These are phyloP conservation scores for Drosophila gunungcola DNA, from an alignment of 1,140 invertebrate species.

Conservation along the genomic window DNA sequence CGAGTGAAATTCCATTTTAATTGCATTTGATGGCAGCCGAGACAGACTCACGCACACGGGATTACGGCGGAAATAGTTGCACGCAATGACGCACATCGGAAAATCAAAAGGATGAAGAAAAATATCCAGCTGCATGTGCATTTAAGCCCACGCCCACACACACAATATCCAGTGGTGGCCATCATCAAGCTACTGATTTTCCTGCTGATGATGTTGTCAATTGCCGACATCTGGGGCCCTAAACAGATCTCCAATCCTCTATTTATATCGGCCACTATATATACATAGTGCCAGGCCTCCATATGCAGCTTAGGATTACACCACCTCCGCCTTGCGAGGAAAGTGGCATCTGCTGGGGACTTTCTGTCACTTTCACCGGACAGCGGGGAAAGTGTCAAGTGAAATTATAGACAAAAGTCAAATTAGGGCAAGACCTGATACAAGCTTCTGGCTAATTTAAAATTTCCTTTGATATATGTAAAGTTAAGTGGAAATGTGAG, in stretches of 20 bases:
- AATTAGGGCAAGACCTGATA: background rate
- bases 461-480: background rate
- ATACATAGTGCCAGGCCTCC: slow-evolving; percentile 9
- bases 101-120: background rate
- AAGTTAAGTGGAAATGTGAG: background rate
- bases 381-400: slow-evolving; percentile 6
- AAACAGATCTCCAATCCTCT: slow-evolving; percentile 7
- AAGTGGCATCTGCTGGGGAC: slow-evolving; percentile 19
- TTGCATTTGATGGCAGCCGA: slow-evolving; percentile 28
- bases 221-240: slow-evolving; percentile 12
- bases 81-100: slow-evolving; percentile 40
- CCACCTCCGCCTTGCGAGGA: background rate
- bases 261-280: slow-evolving; percentile 1
- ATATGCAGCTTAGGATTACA: background rate
- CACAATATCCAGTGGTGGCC: background rate
- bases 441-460: slow-evolving; percentile 4
- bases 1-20: slow-evolving; percentile 32
- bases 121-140: background rate
- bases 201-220: slow-evolving; percentile 26
- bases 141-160: background rate
- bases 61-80: slow-evolving; percentile 39
- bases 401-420: slow-evolving; percentile 3
- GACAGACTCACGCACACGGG: slow-evolving; percentile 21
- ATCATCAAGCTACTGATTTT: slow-evolving; percentile 9
- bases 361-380: slow-evolving; percentile 36